Conservation (phyloP, 2,888 invertebrate genomes). For the Cyaniris semiargus region DNA sequence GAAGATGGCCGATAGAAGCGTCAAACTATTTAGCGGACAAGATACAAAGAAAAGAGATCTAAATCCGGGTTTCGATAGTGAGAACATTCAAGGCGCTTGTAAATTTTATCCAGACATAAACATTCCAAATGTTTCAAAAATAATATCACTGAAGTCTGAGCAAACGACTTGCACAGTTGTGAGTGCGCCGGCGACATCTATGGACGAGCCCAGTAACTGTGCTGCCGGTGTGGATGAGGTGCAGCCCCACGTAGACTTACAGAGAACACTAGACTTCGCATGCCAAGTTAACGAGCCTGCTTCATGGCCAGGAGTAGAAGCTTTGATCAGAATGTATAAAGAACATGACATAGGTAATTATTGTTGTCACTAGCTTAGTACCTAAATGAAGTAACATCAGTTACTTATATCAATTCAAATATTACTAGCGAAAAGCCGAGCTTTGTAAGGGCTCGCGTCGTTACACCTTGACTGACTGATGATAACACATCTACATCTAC, state of each 20-base stretch:
- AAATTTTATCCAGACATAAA: constrained; percentile 58
- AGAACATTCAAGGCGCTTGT: constrained; percentile 60
- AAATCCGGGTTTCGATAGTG: constrained; percentile 69
- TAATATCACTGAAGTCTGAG: constrained; percentile 62
- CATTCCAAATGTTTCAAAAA: constrained; percentile 68
- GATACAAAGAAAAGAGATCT: constrained; percentile 62
- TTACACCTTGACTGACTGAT: too few relatives aligned
- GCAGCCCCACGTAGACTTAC: constrained; percentile 35
- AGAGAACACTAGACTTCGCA: constrained; percentile 49
- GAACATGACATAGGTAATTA: constrained; percentile 76
- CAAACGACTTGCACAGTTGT: constrained; percentile 49
- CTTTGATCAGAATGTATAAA: constrained; percentile 74
- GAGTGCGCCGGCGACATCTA: constrained; percentile 63
- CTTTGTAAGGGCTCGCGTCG: too few relatives aligned
- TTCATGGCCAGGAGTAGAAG: constrained; percentile 76
- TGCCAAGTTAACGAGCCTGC: constrained; percentile 54
- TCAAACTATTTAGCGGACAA: constrained; percentile 67
- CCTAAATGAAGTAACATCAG: background rate
- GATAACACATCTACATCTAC: too few relatives aligned
- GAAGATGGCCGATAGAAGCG: constrained; percentile 72
- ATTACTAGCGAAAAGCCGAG: too few relatives aligned
- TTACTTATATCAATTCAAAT: too few relatives aligned
- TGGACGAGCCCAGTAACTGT: constrained; percentile 67
- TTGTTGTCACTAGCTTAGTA: background rate
- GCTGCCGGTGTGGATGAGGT: constrained; percentile 56